Percentiles rank a stretch among this genome's conserved stretches.
These are phyloP conservation scores for Ommatoiulus sabulosus DNA, from an alignment of 2,888 invertebrate species.

Conservation along the genomic window DNA sequence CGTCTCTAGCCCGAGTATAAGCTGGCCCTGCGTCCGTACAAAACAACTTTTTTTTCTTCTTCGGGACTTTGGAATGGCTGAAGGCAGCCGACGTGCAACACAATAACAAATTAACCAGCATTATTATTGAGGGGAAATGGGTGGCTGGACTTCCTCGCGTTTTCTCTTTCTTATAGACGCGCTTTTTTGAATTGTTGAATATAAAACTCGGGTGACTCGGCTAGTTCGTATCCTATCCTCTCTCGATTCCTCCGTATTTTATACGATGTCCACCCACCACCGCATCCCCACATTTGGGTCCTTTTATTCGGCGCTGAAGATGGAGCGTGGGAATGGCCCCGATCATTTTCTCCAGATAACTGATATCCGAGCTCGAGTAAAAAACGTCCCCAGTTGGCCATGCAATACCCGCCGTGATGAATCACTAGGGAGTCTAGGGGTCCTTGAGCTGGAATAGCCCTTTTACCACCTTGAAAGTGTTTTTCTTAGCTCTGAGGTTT, in stretches of 20 bases:
- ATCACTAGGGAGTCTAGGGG: too few species aligned
- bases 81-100: neutral
- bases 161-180: neutral
- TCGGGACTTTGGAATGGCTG: neutral
- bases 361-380: neutral
- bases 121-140: constrained; percentile 12
- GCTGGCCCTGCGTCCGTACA: neutral
- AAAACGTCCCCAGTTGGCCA: neutral
- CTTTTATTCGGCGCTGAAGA: neutral
- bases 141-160: neutral
- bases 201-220: neutral
- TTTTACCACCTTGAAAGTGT: neutral
- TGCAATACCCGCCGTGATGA: neutral
- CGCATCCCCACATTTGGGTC: neutral
- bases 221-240: neutral
- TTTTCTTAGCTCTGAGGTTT: neutral
- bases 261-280: neutral
- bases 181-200: neutral
- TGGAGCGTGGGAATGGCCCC: neutral
- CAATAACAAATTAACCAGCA: constrained; percentile 12
- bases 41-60: neutral
- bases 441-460: neutral
- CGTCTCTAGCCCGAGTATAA: neutral
- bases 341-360: neutral
- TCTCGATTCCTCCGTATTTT: neutral